These are phyloP conservation scores for Sphyrna mokarran DNA, from an alignment of 2,113 vertebrate genomes.

Conservation along the genomic window DNA sequence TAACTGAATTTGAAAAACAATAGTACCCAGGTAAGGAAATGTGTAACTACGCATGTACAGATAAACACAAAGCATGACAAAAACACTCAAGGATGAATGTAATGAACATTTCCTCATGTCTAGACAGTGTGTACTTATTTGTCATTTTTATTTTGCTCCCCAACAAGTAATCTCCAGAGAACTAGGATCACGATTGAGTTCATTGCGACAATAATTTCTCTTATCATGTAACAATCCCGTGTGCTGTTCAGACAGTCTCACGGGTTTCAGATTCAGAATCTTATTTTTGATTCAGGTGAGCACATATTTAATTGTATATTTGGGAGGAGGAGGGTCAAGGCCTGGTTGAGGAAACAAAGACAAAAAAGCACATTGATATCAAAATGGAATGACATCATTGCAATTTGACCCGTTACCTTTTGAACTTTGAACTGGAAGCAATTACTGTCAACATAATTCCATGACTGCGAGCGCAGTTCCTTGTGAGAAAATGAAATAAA, in stretches of 20 bases:
- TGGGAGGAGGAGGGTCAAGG: not conserved
- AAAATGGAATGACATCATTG: slow-evolving; percentile 3
- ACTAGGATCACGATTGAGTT: not conserved
- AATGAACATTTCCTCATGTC: slow-evolving; percentile 22
- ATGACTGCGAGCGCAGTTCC: not conserved
- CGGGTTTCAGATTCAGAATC: not conserved
- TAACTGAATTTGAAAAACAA: slow-evolving; percentile 84
- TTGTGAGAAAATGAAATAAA: not conserved
- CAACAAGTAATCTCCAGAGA: slow-evolving; percentile 20
- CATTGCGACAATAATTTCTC: not conserved
- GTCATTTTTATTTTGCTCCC: not conserved
- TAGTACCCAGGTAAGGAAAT: slow-evolving; percentile 70
- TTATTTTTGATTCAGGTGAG: not conserved
- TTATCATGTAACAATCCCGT: not conserved
- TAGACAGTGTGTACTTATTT: not conserved
- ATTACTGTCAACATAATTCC: slow-evolving; percentile 12
- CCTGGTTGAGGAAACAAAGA: not conserved
- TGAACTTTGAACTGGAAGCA: slow-evolving; percentile 25
- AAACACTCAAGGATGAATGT: slow-evolving; percentile 11
- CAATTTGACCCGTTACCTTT: not conserved
- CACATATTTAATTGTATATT: slow-evolving; percentile 13
- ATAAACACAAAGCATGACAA: not conserved
- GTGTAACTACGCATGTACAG: slow-evolving; percentile 65
- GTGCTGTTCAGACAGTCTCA: not conserved
- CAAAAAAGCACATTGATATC: not conserved